Conservation (phyloP, 2,797 vertebrate genomes). For the Eleutherodactylus coqui region DNA sequence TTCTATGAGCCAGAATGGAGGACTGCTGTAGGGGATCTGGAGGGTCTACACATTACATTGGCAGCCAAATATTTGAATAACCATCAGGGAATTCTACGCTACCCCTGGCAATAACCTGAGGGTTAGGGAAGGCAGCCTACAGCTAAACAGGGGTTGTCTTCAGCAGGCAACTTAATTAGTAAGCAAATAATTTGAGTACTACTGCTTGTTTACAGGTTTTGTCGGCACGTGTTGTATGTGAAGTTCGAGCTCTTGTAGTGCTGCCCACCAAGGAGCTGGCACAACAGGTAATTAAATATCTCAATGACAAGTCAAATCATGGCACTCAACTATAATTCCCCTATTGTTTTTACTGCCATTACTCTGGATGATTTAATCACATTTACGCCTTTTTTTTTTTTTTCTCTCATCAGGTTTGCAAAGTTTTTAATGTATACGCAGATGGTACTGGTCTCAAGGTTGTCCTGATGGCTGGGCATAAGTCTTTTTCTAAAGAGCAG, state of each 20-base stretch:
- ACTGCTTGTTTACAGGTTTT: constrained; percentile 77
- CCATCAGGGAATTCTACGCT: too few species aligned
- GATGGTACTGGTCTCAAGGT: constrained; percentile 85
- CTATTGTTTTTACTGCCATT: background rate
- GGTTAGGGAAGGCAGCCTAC: too few species aligned
- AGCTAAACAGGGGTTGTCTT: background rate
- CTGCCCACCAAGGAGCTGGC: constrained; percentile 96
- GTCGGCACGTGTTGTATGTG: constrained; percentile 82
- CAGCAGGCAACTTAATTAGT: background rate
- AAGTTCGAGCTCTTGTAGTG: constrained; percentile 85
- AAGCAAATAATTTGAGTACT: background rate
- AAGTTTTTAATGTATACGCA: constrained; percentile 86
- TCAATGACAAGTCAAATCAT: background rate
- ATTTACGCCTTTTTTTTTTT: background rate
- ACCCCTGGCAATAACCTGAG: too few species aligned
- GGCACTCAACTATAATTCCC: too few species aligned
- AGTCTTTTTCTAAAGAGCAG: constrained; percentile 85
- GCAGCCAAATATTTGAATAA: too few species aligned
- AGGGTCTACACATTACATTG: too few species aligned
- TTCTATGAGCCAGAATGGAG: too few species aligned
- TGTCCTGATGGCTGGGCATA: constrained; percentile 87
- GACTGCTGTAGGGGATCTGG: too few species aligned
- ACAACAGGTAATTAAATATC: constrained; percentile 83
- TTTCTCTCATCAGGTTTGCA: constrained; percentile 81
- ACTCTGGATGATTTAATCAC: background rate